phyloP scores from a whole-genome alignment of 1,140 invertebrate species.

The Pentalonia nigronervosa region DNA sequence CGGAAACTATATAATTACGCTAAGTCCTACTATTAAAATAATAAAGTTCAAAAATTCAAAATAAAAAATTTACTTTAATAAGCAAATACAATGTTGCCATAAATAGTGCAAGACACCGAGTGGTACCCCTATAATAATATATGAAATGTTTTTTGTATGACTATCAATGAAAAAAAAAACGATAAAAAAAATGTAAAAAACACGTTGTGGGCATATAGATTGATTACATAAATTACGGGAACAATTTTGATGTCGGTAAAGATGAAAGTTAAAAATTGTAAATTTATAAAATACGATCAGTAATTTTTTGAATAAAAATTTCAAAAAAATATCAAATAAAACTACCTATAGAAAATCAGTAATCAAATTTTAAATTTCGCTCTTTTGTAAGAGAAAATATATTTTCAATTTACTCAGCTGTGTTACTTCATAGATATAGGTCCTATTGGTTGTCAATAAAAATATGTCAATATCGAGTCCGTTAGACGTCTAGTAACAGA shows the following conservation, averaged over 20 bases:
- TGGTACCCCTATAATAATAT: neutral
- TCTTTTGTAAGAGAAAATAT: neutral
- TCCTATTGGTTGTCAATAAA: neutral
- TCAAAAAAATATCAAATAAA: neutral
- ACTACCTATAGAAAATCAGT: too few relatives aligned
- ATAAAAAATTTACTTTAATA: neutral
- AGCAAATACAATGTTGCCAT: neutral
- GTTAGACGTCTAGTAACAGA: too few relatives aligned
- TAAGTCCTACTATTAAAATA: neutral
- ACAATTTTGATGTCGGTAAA: neutral
- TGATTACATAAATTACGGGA: neutral
- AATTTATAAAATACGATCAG: neutral
- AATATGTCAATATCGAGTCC: neutral
- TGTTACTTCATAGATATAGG: neutral
- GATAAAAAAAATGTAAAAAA: neutral
- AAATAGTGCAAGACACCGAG: neutral
- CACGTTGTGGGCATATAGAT: neutral
- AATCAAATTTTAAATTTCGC: neutral
- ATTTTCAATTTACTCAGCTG: neutral
- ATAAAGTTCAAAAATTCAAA: neutral
- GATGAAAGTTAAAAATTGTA: neutral
- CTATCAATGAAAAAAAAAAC: neutral
- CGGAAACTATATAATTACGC: neutral
- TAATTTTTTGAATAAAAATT: neutral
- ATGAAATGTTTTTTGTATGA: neutral